Evolutionary conservation across 2,113 vertebrate genomes (phyloP).

Genomic region (Edolisoma coerulescens): DNA sequence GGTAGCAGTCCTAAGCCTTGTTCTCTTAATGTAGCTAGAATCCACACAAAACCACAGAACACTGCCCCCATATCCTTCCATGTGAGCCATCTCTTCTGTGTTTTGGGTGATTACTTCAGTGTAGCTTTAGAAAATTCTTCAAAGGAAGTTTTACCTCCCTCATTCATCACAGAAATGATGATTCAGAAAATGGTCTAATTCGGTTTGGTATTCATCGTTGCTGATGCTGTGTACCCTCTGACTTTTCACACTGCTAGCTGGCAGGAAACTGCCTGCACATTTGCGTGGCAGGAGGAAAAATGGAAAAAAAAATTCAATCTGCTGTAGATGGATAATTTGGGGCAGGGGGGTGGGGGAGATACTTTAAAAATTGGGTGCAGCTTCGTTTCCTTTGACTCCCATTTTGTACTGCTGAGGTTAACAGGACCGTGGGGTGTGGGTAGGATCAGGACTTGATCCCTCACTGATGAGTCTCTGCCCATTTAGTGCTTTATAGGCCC

Average conservation of each 20-base stretch:
- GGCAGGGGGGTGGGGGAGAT: background rate
- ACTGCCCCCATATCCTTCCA: background rate
- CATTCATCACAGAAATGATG: background rate
- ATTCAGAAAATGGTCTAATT: background rate
- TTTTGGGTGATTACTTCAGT: background rate
- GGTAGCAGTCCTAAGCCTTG: background rate
- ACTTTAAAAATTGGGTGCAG: background rate
- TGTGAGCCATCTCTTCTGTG: background rate
- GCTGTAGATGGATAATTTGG: background rate
- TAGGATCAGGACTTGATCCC: background rate
- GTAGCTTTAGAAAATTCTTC: background rate
- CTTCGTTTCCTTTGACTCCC: background rate
- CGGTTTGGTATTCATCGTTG: accelerated
- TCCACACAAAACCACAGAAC: background rate
- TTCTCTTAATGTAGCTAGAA: background rate
- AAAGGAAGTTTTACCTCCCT: background rate
- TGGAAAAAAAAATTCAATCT: background rate
- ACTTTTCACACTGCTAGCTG: background rate
- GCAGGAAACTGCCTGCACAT: background rate
- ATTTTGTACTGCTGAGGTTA: background rate
- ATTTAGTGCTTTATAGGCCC: slow-evolving; percentile 1
- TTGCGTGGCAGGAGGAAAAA: background rate
- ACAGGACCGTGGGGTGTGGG: background rate
- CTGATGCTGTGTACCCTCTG: background rate
- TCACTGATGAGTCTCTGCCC: background rate